phyloP scores from a whole-genome alignment of 2,113 vertebrate species.

The Nyctibius bracteatus region DNA sequence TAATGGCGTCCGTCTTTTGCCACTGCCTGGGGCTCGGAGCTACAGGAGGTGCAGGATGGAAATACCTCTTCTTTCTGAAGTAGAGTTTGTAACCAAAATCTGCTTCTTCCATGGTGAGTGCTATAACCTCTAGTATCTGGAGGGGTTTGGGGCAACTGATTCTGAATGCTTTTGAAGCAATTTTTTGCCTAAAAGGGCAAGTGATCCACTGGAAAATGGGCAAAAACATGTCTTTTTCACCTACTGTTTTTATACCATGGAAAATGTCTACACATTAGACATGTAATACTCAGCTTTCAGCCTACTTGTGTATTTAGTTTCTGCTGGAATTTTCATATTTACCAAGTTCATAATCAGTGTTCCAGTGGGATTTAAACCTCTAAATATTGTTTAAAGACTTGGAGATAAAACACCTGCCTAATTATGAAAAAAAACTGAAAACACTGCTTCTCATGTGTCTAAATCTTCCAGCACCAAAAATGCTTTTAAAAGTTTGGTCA shows the following conservation, averaged over 20 bases:
- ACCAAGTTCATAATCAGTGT: neutral
- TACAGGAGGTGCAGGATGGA: neutral
- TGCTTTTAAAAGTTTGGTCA: neutral
- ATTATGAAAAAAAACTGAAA: too few relatives aligned
- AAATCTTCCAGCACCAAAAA: neutral
- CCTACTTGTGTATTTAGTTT: neutral
- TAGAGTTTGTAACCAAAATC: neutral
- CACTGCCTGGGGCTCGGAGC: neutral
- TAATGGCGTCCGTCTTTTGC: neutral
- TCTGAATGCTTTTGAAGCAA: neutral
- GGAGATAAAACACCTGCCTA: neutral
- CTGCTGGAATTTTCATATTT: neutral
- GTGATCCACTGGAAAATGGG: neutral
- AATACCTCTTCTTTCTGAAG: neutral
- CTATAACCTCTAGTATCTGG: neutral
- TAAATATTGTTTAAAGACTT: neutral
- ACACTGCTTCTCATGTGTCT: neutral
- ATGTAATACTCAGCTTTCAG: neutral
- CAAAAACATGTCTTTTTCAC: neutral
- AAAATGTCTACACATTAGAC: rapidly evolving
- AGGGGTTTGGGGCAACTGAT: neutral
- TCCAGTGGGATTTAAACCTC: neutral
- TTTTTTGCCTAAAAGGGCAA: neutral
- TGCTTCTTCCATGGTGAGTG: neutral
- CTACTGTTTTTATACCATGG: neutral